Percentiles rank a stretch among this genome's conserved stretches.
Conservation (phyloP, 2,113 vertebrate genomes). For the Triplophysa rosa region DNA sequence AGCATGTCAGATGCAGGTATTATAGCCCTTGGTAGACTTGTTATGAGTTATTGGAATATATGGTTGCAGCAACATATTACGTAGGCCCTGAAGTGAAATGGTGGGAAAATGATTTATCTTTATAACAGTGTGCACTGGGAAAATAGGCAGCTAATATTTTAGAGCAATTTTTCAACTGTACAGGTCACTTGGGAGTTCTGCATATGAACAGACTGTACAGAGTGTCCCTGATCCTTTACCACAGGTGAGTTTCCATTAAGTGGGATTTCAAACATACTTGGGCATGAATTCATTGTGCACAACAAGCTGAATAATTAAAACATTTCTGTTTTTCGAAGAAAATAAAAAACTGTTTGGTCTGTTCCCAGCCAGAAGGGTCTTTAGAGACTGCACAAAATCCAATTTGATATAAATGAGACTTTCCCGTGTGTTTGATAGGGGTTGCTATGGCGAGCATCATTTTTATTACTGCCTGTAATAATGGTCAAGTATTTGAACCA, state of each 20-base stretch:
- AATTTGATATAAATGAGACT: slow-evolving; percentile 7
- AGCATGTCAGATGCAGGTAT: not conserved
- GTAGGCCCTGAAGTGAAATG: slow-evolving; percentile 12
- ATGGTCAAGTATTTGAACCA: no score
- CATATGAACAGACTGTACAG: slow-evolving; percentile 1
- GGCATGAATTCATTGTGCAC: not conserved
- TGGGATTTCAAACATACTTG: slow-evolving; percentile 11
- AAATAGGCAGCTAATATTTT: slow-evolving; percentile 22
- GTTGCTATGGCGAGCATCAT: not conserved
- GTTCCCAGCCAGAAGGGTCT: not conserved
- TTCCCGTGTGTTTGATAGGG: not conserved
- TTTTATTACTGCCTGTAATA: not conserved
- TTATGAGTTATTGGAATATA: slow-evolving; percentile 17
- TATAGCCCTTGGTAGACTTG: not conserved
- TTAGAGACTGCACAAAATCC: not conserved
- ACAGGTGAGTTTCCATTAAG: slow-evolving; percentile 6
- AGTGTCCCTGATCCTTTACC: slow-evolving; percentile 11
- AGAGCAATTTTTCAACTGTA: slow-evolving; percentile 4
- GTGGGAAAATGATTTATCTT: slow-evolving; percentile 29
- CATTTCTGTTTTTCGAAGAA: not conserved
- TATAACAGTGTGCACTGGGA: slow-evolving; percentile 16
- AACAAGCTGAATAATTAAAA: slow-evolving; percentile 9
- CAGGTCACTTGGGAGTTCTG: not conserved
- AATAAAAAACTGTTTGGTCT: not conserved
- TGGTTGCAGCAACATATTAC: slow-evolving; percentile 23